Conservation (phyloP, 2,888 invertebrate genomes). For the Tolmerus cingulatus region DNA sequence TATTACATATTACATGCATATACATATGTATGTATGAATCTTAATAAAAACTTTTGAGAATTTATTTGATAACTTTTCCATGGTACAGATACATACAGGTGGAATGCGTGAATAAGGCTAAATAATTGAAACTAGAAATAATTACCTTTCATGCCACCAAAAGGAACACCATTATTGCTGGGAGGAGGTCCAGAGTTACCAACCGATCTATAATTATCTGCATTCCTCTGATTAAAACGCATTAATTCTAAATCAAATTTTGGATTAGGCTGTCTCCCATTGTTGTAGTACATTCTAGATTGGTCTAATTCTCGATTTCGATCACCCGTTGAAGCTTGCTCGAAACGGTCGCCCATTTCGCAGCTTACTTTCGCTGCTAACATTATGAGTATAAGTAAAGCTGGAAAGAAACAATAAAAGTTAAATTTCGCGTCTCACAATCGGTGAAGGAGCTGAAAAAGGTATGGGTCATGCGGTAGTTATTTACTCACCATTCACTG, state of each 20-base stretch:
- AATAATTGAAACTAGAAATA: neutral
- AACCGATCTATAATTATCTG: neutral
- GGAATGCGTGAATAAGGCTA: neutral
- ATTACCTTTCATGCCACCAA: neutral
- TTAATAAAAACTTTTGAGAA: too few species aligned
- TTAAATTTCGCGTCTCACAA: neutral
- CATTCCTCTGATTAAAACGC: neutral
- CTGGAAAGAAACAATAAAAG: neutral
- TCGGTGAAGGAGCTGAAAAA: neutral
- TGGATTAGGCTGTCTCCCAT: neutral
- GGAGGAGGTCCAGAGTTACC: neutral
- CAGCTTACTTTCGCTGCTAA: conserved; percentile 13
- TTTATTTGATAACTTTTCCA: too few species aligned
- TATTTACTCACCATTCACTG: neutral
- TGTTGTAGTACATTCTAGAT: neutral
- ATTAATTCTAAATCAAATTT: neutral
- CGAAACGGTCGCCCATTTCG: neutral
- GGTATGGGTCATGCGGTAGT: neutral
- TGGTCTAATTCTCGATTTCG: neutral
- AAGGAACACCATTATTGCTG: too few species aligned
- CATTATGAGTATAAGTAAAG: neutral
- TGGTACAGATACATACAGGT: too few species aligned
- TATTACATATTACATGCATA: too few species aligned
- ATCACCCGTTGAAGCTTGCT: neutral
- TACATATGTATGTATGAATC: too few species aligned